Base-by-base conservation (phyloP, 1,140 invertebrate species). In the Eubasilissa regina region DNA sequence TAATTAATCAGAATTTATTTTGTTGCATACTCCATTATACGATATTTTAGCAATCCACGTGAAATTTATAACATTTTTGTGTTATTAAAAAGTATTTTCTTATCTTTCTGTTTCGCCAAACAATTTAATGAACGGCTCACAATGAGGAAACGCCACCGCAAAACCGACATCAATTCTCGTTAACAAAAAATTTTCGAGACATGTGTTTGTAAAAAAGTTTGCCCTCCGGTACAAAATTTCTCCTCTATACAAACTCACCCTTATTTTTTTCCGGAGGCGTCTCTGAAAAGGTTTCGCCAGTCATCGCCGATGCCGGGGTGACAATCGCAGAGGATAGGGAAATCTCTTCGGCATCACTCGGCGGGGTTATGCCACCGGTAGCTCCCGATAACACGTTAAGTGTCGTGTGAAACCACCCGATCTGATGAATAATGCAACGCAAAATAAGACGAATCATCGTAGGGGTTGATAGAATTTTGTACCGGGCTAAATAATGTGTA, bases 201-300 rank as follows among this genome's bases (percentile, higher is more conserved):
- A 73, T 73, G 68, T 73, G 68, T 73, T 73, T 35, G 17, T 35
- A 35, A 35, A 53, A 73, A 73, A 73, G 17, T 73, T 73, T 73
- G 35, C 44, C 64, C 68, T 44, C 45, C 43, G 11, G 4, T 19
- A 25, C 48, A 47, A 64, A 21, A 64, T 64, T 64, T 64, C 60
- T 13, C n/a, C 7, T 47, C 64, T 47, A 45, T 68, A n/a, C 43
- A 45, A 68, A 68, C 11, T 45, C 64, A 17, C 47, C 64, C 68
- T 35, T 21, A n/a, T 13, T 53, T 64, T 62, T 64, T 75, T 55
- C 55, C 47, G 44, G 47, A 53, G 25, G 25, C 25, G 11, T 15
- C 51, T 13, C 56, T 76, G 56, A 76, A 76, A 76, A 44, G 74
- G 43, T 76, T 76, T 48, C 45, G 58, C 74, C 15, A 76, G 74